Percentiles rank a stretch among this genome's conserved stretches.
These are phyloP conservation scores for mouse (Mus musculus) DNA, from an alignment of 2,113 vertebrate genomes.

Conservation along the genomic window GRCm39 chr7:52265001-52265500, in stretches of 20 bases:
- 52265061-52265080: background rate
- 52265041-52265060: background rate
- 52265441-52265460: background rate
- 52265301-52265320: background rate
- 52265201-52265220: background rate
- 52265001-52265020: background rate
- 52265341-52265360: background rate
- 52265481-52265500: background rate
- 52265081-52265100: background rate
- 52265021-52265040: background rate
- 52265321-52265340: background rate
- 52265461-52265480: background rate
- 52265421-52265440: background rate
- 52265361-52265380: background rate
- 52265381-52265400: conserved; percentile 3
- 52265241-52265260: background rate
- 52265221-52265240: background rate
- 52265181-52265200: background rate
- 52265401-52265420: background rate
- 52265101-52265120: background rate
- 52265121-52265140: background rate
- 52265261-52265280: background rate
- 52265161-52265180: background rate
- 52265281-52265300: background rate
- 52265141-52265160: background rate